Percentiles rank a stretch among this genome's conserved stretches.
Evolutionary conservation across 37 sponge, comb jelly and placozoan genomes (phyloP).

Genomic region (Spongia lamella): DNA sequence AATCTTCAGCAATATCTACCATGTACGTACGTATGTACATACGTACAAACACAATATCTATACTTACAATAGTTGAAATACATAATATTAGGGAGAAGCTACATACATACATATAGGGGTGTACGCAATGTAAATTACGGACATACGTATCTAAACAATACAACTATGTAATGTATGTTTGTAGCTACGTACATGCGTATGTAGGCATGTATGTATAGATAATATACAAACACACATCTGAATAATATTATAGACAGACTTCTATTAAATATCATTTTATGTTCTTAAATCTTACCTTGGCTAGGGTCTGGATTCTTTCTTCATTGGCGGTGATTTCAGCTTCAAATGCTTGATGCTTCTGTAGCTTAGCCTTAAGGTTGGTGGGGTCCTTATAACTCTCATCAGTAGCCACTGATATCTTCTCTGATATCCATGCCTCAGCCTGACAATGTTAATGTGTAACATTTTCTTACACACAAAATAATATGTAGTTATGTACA

Average conservation of each 20-base stretch:
- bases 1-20: too few species aligned
- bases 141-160: background rate
- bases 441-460: constrained; percentile 36
- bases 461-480: background rate
- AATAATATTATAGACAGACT: too few species aligned
- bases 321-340: constrained; percentile 90
- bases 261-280: too few species aligned
- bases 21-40: too few species aligned
- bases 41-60: too few species aligned
- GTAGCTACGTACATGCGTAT: constrained; percentile 1
- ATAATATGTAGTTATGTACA: background rate
- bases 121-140: too few species aligned
- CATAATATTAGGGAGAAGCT: too few species aligned
- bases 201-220: background rate
- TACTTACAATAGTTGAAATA: too few species aligned
- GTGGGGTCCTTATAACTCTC: constrained; percentile 86
- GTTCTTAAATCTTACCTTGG: constrained; percentile 36
- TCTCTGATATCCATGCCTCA: constrained; percentile 88
- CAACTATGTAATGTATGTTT: constrained; percentile 4
- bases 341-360: constrained; percentile 90
- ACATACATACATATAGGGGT: background rate
- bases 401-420: constrained; percentile 82
- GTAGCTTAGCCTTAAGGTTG: constrained; percentile 83
- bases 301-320: constrained; percentile 71
- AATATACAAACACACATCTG: background rate